A percentile compares a stretch with the other conserved stretches of the same genome.
Evolutionary conservation across 2,797 vertebrate species (phyloP).

Genomic region (Rhincodon typus): DNA sequence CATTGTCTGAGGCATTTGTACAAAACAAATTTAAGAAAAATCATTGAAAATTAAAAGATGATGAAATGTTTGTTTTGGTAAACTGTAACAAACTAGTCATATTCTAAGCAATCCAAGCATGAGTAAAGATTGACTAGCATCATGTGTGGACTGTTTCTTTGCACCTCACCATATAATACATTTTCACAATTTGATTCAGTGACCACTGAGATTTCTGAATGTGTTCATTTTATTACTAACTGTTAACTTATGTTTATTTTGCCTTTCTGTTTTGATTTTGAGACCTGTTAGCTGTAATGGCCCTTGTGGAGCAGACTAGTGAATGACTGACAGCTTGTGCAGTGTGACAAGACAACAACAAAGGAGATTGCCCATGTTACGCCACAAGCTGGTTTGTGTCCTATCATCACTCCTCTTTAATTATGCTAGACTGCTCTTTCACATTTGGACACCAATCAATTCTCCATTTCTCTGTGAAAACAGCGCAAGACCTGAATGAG

Average conservation of each 20-base stretch:
- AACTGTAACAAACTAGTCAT: background rate
- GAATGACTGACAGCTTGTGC: background rate
- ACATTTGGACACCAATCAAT: background rate
- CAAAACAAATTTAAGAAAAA: background rate
- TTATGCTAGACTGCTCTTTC: background rate
- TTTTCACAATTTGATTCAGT: background rate
- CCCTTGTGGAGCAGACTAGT: background rate
- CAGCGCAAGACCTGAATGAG: background rate
- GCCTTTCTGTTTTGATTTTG: background rate
- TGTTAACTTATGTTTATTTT: background rate
- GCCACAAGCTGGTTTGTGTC: background rate
- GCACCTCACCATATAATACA: background rate
- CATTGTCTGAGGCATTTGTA: background rate
- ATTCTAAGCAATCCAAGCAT: background rate
- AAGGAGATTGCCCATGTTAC: background rate
- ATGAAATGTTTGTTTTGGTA: background rate
- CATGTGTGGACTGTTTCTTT: background rate
- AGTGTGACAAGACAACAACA: background rate
- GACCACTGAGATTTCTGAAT: background rate
- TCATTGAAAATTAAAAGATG: background rate
- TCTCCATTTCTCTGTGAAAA: background rate
- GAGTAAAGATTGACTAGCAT: background rate
- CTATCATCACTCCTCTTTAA: background rate
- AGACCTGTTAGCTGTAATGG: background rate
- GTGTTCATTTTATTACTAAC: background rate